Base-by-base conservation (phyloP, 2,113 vertebrate species). In the Procavia capensis region DNA sequence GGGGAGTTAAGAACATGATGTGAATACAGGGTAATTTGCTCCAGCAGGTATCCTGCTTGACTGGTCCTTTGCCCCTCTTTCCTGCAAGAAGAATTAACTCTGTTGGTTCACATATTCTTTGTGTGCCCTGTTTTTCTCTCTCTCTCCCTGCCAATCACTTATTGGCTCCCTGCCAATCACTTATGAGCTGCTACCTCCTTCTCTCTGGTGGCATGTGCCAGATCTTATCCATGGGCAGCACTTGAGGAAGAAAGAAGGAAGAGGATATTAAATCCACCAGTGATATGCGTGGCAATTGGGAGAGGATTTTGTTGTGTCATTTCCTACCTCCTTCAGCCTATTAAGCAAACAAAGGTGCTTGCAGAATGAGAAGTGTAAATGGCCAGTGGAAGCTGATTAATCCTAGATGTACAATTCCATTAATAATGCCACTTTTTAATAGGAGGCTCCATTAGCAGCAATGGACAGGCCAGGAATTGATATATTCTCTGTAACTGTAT, bases 271-370 rank as follows among this genome's bases (percentile, higher is more conserved):
- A 98, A 98, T 98, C 97, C 97, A 97, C 97, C 97, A 96, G 95
- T 25, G 95, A 97, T 97, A 36, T 0, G 64, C 66, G 4, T 80
- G 94, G 98, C 98, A 98, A 98, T 98, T 94, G 98, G 98, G 97
- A 97, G 96, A 96, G 95, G 98, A 97, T 98, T 96, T 93, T 98
- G 98, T 98, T 98, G 98, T 98, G 98, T 97, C 98, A 93, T 98
- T 98, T 98, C 98, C 98, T 97, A 98, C 98, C 98, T 98, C 98
- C 98, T 98, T 98, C 98, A 99, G 98, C 97, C 98, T 98, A 98
- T 99, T 99, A 98, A 98, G 98, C 98, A 98, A 98, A 98, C 98
- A 98, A 98, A 98, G 98, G 98, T 98, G 98, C 98, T 98, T 98
- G 98, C 97, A 97, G 98, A 98, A 98, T 98, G 98, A 98, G 98